phyloP scores from a whole-genome alignment of 2,888 invertebrate genomes.

The Lymantria monacha region DNA sequence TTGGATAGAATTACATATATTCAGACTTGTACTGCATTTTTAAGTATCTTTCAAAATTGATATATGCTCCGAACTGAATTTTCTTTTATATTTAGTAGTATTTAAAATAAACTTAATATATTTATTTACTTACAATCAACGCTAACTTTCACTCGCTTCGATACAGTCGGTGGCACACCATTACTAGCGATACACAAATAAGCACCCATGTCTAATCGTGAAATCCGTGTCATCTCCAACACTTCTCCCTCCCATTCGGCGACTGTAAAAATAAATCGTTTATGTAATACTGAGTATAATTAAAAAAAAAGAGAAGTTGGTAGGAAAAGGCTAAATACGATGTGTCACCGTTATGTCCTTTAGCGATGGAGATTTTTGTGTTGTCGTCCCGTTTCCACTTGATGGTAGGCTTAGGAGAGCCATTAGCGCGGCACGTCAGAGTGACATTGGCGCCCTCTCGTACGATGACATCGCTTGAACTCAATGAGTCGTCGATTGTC shows the following conservation, averaged over 20 bases:
- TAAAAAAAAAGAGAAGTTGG: slow-evolving; percentile 12
- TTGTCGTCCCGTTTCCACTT: slow-evolving; percentile 96
- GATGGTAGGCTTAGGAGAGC: slow-evolving; percentile 93
- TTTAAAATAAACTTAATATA: neutral
- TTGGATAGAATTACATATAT: no score
- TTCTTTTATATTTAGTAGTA: no score
- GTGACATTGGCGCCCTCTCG: slow-evolving; percentile 95
- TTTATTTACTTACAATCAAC: slow-evolving; percentile 91
- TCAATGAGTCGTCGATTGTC: slow-evolving; percentile 94
- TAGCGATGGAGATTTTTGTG: slow-evolving; percentile 92
- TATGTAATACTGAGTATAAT: slow-evolving; percentile 9
- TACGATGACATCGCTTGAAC: slow-evolving; percentile 95
- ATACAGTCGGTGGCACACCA: slow-evolving; percentile 94
- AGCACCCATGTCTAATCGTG: slow-evolving; percentile 94
- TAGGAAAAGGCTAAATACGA: slow-evolving; percentile 22
- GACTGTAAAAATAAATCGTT: slow-evolving; percentile 78
- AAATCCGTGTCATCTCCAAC: slow-evolving; percentile 91
- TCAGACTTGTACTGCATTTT: no score
- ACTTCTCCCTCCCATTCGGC: slow-evolving; percentile 92
- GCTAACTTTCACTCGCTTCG: slow-evolving; percentile 95
- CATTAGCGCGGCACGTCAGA: slow-evolving; percentile 93
- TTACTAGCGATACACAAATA: slow-evolving; percentile 96
- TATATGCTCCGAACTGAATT: no score
- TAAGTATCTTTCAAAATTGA: no score
- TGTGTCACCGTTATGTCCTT: slow-evolving; percentile 87